Percentiles rank a stretch among this genome's conserved stretches.
Conservation (phyloP, 2,113 vertebrate genomes). For the Sminthopsis crassicaudata region DNA sequence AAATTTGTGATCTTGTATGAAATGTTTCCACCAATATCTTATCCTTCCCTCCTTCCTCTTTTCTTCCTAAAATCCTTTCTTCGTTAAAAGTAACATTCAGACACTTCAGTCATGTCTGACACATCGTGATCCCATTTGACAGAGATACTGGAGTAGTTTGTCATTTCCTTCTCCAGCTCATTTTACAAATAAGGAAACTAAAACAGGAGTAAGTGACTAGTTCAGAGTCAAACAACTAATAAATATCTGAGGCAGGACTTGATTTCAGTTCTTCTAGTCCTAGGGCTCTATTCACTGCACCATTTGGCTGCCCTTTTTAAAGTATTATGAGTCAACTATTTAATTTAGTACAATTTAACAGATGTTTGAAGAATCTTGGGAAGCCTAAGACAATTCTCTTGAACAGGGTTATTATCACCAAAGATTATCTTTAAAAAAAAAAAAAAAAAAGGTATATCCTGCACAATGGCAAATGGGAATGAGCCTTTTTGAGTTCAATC, state of each 20-base stretch:
- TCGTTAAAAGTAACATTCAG: neutral
- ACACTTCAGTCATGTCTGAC: too few species aligned
- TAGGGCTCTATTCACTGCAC: neutral
- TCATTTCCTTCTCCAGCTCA: neutral
- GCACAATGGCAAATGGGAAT: neutral
- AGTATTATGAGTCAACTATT: neutral
- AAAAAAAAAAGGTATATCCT: neutral
- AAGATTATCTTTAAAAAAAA: neutral
- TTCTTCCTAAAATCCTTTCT: neutral
- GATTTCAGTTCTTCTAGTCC: neutral
- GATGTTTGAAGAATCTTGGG: neutral
- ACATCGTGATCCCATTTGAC: neutral
- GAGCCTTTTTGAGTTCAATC: neutral
- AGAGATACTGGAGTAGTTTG: neutral
- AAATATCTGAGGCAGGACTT: neutral
- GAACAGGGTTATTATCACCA: neutral
- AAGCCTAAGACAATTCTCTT: neutral
- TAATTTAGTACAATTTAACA: neutral
- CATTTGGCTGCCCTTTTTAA: neutral
- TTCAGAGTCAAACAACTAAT: neutral
- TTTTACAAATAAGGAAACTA: neutral
- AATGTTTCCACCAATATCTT: conserved; percentile 30
- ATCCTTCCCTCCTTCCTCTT: neutral
- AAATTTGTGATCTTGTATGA: conserved; percentile 17
- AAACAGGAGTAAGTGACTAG: neutral